Base-by-base conservation (phyloP, 2,113 vertebrate genomes). In the Ailurus styani region DNA sequence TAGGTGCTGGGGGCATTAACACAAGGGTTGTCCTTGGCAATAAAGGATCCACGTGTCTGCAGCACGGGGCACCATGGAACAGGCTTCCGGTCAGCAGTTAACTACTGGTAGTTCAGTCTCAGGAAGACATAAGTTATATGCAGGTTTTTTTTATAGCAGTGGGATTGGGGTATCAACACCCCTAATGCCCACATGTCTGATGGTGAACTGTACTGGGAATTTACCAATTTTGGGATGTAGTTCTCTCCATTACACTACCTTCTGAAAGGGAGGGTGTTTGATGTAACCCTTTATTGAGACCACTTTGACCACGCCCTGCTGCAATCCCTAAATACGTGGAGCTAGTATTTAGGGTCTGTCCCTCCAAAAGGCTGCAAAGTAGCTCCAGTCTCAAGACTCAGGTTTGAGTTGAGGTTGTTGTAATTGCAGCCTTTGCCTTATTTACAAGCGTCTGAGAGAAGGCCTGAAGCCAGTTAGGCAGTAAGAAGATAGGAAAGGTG, bases 401-500 rank as follows among this genome's bases (percentile, higher is more conserved):
- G 52, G 20, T 62, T 2, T 20, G 29, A 81, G 50, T 86, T 88
- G 42, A 62, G 31, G 34, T 10, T 81, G 17, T 91, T 83, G 72
- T 31, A 79, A 54, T 40, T 37, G 8, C 83, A 42, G 25, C n/a
- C 6, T 3, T 12, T 73, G 60, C 23, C 45, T 73, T 37, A 86
- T 42, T 66, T 82, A 75, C 85, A 68, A 34, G 83, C 11, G 10
- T 5, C 47, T 37, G 21, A 42, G 27, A 29, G 10, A 45, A 14
- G 31, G 55, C 17, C 8, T 20, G 42, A 62, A 31, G 27, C 27
- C 4, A 0, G 47, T 34, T 54, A 4, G 7, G 6, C 0, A 23
- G 1, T 9, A 9, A 23, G 50, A 55, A 45, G 78, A n/a, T 3
- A 12, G 0, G 7, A 68, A 37, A 23, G 23, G 42, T 0, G 0